Evolutionary conservation across 1,140 invertebrate genomes (phyloP), one percentile per base, ranked within the genome.

Genomic region (Conus ventricosus): DNA sequence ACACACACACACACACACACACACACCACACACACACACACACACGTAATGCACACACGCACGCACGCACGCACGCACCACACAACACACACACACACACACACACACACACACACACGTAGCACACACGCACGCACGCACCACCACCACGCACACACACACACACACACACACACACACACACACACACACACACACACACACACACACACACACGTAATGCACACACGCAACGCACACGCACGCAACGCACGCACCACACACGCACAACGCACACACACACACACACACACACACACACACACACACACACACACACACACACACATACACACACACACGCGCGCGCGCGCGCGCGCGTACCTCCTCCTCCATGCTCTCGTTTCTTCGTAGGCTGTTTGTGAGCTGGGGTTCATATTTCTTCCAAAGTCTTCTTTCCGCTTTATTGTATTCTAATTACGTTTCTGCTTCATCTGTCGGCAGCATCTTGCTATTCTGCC

Each of bases 71-170:
- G 55, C 81, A 8, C 81, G 39, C 81, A 55, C 81, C 81, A 55
- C 81, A 83, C 81, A n/a, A 83, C 81, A 55, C 81, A 83, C 81
- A 83, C 81, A 57, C 81, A 83, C 81, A 57, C 81, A 83, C 81
- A 57, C 81, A 83, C 81, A 57, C 81, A 83, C 81, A 57, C 81
- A 83, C 81, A 57, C 81, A 83, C 81, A 57, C 53, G 55, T 3
- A 55, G n/a, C 53, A 83, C 81, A 55, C 81, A 83, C 81, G 55
- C 81, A 83, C 81, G 11, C 81, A 53, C 53, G 6, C 53, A n/a
- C n/a, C n/a, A n/a, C n/a, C n/a, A n/a, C n/a, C n/a, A n/a, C n/a
- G n/a, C n/a, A 78, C 75, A 51, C 75, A 78, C 25, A 78, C 75
- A 78, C 75, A 78, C 75, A 78, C 75, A 78, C 75, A 78, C 75